A percentile compares a stretch with the other conserved stretches of the same genome.
These are phyloP conservation scores for Psettodes erumei DNA, from an alignment of 2,113 vertebrate genomes.

Conservation along the genomic window DNA sequence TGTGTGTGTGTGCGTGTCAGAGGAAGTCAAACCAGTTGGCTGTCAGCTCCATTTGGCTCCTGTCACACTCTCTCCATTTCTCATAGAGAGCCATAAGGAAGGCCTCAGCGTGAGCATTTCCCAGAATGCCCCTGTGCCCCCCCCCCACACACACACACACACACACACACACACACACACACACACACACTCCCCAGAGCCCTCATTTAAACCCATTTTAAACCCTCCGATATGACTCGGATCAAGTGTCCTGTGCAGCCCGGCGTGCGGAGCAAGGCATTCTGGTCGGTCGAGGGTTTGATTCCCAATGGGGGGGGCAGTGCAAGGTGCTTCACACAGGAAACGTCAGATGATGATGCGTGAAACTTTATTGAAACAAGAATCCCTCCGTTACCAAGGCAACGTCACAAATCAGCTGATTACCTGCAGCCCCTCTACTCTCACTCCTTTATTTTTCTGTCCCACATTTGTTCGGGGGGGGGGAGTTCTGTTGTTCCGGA, in stretches of 20 bases:
- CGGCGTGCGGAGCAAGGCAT: conserved; percentile 51
- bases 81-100: conserved; percentile 77
- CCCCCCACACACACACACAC: no score
- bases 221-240: conserved; percentile 54
- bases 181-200: conserved; percentile 65
- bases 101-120: conserved; percentile 64
- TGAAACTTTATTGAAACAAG: no score
- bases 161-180: no score
- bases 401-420: no score
- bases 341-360: not conserved
- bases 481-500: no score
- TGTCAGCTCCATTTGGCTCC: conserved; percentile 78
- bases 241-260: conserved; percentile 70
- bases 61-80: conserved; percentile 74
- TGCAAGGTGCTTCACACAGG: conserved; percentile 40
- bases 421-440: no score
- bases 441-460: no score
- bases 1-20: conserved; percentile 40
- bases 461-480: no score
- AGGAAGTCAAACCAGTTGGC: conserved; percentile 69
- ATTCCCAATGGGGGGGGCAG: conserved; percentile 45
- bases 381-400: no score
- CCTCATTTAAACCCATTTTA: conserved; percentile 69
- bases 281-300: conserved; percentile 51
- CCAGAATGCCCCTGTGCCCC: conserved; percentile 67